Conservation (phyloP, 2,888 invertebrate species). For the Cryptosula pallasiana region DNA sequence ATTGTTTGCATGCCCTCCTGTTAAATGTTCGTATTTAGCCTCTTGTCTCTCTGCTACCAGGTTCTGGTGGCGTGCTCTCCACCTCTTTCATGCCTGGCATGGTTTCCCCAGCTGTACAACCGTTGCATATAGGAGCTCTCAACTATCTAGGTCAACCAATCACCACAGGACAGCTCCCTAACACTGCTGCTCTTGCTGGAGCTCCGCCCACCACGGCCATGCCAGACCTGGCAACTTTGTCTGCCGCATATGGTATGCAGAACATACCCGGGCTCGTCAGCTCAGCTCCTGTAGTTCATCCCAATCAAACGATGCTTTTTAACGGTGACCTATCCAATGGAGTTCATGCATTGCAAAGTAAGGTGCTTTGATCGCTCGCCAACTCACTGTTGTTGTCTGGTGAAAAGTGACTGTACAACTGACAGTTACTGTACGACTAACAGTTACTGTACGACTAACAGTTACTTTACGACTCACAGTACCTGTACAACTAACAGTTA, state of each 20-base stretch:
- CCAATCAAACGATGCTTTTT: not conserved
- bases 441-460: no score
- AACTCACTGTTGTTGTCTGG: no score
- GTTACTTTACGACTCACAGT: no score
- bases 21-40: not conserved
- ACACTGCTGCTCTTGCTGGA: not conserved
- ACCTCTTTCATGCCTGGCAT: conserved; percentile 5
- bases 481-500: no score
- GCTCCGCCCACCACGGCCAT: not conserved
- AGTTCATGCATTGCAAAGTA: not conserved
- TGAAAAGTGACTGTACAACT: no score
- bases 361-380: no score
- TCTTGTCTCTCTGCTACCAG: not conserved
- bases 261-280: not conserved
- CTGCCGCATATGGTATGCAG: conserved; percentile 11
- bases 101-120: not conserved
- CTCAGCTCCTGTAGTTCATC: not conserved
- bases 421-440: no score
- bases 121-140: conserved; percentile 14
- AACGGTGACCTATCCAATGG: not conserved
- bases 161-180: not conserved
- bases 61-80: conserved; percentile 5
- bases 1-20: not conserved
- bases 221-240: not conserved
- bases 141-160: conserved; percentile 23